phyloP scores from a whole-genome alignment of 1,140 invertebrate species.

The Listronotus oregonensis region DNA sequence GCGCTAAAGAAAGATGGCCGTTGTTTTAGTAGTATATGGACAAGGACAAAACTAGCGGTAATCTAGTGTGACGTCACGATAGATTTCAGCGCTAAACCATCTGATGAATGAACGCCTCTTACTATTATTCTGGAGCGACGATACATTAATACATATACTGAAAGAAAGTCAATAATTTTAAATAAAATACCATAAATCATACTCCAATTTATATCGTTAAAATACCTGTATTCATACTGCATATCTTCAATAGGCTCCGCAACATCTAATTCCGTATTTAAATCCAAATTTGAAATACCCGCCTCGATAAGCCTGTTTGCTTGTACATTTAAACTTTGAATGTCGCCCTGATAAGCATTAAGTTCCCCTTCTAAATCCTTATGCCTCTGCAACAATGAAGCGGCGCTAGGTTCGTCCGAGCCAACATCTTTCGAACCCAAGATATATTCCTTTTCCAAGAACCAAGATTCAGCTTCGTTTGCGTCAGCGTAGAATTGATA shows the following conservation, averaged over 20 bases:
- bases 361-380: slow-evolving; percentile 89
- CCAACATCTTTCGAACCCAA: slow-evolving; percentile 88
- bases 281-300: slow-evolving; percentile 60
- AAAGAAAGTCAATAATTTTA: too few species aligned
- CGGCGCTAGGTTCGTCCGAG: slow-evolving; percentile 86
- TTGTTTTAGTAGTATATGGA: too few species aligned
- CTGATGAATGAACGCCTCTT: too few species aligned
- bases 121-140: too few species aligned
- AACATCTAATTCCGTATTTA: slow-evolving; percentile 68
- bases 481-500: slow-evolving; percentile 96
- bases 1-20: too few species aligned
- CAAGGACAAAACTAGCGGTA: too few species aligned
- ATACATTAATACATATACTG: too few species aligned
- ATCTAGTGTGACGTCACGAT: too few species aligned
- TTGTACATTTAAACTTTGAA: slow-evolving; percentile 83
- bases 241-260: slow-evolving; percentile 62
- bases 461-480: slow-evolving; percentile 97
- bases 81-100: too few species aligned
- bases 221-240: slow-evolving; percentile 47
- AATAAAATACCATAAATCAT: too few species aligned
- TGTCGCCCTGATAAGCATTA: slow-evolving; percentile 87
- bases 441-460: slow-evolving; percentile 89
- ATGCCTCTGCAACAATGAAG: slow-evolving; percentile 84
- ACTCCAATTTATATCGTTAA: too few species aligned
- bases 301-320: slow-evolving; percentile 80